Percentiles rank a stretch among this genome's conserved stretches.
Evolutionary conservation across 2,113 vertebrate genomes (phyloP).

Genomic region (Morone saxatilis): DNA sequence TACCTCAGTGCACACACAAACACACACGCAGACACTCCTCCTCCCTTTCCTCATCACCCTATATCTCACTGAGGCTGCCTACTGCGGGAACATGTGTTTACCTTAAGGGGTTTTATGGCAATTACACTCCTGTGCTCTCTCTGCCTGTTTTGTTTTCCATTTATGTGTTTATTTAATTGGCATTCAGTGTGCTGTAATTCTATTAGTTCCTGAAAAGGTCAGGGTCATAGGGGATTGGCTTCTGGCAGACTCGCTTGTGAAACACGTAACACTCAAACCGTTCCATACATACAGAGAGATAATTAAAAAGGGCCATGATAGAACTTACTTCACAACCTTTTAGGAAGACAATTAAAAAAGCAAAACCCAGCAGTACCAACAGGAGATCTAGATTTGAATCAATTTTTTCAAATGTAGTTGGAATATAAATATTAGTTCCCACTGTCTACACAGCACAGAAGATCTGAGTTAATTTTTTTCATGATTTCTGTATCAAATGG

Average conservation of each 20-base stretch:
- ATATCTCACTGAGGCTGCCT: slow-evolving; percentile 61
- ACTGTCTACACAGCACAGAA: background rate
- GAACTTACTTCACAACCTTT: slow-evolving; percentile 61
- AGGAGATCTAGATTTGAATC: slow-evolving; percentile 48
- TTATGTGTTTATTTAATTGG: slow-evolving; percentile 82
- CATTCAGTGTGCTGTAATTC: slow-evolving; percentile 78
- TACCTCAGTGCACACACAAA: slow-evolving; percentile 33
- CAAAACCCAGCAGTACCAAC: slow-evolving; percentile 20
- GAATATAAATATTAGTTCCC: slow-evolving; percentile 57
- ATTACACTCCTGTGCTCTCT: slow-evolving; percentile 72
- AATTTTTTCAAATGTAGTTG: slow-evolving; percentile 44
- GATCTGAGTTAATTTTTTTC: slow-evolving; percentile 33
- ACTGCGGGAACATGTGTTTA: slow-evolving; percentile 80
- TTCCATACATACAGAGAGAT: slow-evolving; percentile 48
- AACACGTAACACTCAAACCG: slow-evolving; percentile 39
- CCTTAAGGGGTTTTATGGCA: slow-evolving; percentile 77
- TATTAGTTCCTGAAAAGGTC: slow-evolving; percentile 81
- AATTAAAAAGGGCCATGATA: slow-evolving; percentile 47
- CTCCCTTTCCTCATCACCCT: slow-evolving; percentile 44
- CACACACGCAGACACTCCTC: slow-evolving; percentile 29
- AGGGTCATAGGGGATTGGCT: slow-evolving; percentile 76
- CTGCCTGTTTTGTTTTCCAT: slow-evolving; percentile 73
- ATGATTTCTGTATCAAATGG: slow-evolving; percentile 36
- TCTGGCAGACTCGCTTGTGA: slow-evolving; percentile 57
- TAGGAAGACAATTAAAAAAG: slow-evolving; percentile 53